Percentiles rank a stretch among this genome's conserved stretches.
phyloP scores from a whole-genome alignment of 1,140 invertebrate species.

The Saxidomus purpurata region DNA sequence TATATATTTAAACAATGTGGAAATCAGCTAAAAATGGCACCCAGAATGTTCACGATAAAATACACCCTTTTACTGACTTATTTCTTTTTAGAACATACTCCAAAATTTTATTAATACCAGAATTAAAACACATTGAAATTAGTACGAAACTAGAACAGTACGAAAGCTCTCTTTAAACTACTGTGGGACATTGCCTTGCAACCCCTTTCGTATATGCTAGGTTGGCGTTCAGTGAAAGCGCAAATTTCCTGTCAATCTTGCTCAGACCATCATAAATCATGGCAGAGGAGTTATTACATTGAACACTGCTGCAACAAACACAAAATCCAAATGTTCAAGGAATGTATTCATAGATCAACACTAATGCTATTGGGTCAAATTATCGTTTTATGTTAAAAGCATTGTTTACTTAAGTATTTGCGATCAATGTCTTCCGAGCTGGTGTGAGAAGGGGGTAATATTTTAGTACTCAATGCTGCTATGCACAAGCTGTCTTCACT shows the following conservation, averaged over 20 bases:
- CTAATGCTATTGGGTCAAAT: neutral
- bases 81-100: neutral
- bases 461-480: too few species aligned
- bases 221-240: neutral
- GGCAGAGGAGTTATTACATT: neutral
- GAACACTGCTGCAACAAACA: neutral
- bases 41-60: neutral
- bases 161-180: neutral
- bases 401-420: neutral
- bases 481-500: too few species aligned
- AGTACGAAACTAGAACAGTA: too few species aligned
- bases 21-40: neutral
- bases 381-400: neutral
- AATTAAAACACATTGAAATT: neutral
- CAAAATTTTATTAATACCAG: neutral
- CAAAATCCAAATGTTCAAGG: neutral
- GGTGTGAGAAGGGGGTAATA: too few species aligned
- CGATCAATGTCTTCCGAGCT: too few species aligned
- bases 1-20: neutral
- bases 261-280: neutral
- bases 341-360: neutral
- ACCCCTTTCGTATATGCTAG: neutral
- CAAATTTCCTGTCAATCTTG: neutral
- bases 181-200: neutral
- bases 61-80: neutral